Conservation (phyloP, 2,888 invertebrate genomes). For the Prenolepis imparis region DNA sequence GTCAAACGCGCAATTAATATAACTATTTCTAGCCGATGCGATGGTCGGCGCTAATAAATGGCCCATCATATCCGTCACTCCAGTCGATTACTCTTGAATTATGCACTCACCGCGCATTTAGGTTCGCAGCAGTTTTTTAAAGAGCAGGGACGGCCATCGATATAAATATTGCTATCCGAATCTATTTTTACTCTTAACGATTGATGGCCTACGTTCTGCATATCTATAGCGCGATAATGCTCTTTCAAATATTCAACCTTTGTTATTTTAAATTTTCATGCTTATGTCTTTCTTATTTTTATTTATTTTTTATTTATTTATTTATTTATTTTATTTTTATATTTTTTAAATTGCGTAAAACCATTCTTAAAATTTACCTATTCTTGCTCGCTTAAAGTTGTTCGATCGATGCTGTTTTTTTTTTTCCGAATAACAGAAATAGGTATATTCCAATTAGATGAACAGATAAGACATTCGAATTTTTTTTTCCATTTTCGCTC, state of each 20-base stretch:
- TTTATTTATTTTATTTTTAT: too few relatives aligned
- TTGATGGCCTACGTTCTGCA: constrained; percentile 15
- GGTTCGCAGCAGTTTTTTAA: neutral
- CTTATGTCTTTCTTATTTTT: neutral
- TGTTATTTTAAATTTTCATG: neutral
- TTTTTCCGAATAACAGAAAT: neutral
- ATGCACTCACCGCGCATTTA: constrained; percentile 36
- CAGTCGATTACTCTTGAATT: constrained; percentile 34
- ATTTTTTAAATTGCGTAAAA: neutral
- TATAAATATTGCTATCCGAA: neutral
- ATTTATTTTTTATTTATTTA: neutral
- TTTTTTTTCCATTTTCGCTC: neutral
- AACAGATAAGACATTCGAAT: neutral
- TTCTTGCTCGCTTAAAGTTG: neutral
- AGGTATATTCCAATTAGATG: neutral
- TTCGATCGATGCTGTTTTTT: neutral
- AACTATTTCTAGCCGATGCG: constrained; percentile 2
- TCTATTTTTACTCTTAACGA: constrained; percentile 31
- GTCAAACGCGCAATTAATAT: constrained; percentile 15
- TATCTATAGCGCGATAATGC: constrained; percentile 2
- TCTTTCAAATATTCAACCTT: neutral
- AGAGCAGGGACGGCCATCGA: neutral
- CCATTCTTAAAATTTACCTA: neutral
- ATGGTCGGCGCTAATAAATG: constrained; percentile 38
- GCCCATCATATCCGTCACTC: constrained; percentile 7